Evolutionary conservation across 2,888 invertebrate genomes (phyloP).

Genomic region (Amiota communis): DNA sequence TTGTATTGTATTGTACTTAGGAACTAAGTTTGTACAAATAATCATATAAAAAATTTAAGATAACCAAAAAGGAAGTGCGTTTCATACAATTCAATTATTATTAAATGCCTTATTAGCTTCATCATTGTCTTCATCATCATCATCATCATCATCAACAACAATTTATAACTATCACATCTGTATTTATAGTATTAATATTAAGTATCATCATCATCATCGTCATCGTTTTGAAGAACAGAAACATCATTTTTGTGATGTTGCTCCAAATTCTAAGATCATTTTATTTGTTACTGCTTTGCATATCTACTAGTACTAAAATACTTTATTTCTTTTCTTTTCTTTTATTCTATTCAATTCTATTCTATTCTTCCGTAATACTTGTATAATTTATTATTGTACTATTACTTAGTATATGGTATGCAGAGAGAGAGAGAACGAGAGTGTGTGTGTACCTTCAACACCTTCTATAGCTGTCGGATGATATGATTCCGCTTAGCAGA

Average conservation of each 20-base stretch:
- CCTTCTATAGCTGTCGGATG: not conserved
- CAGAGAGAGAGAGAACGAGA: too few species aligned
- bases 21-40: not conserved
- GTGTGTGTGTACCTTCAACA: not conserved
- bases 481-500: not conserved
- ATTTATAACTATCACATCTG: not conserved
- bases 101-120: conserved; percentile 36
- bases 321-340: not conserved
- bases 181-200: too few species aligned
- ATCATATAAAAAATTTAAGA: not conserved
- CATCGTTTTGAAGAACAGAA: not conserved
- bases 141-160: not conserved
- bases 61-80: conserved; percentile 50
- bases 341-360: not conserved
- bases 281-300: too few species aligned
- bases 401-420: too few species aligned
- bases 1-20: not conserved
- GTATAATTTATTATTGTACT: too few species aligned
- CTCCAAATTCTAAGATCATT: too few species aligned
- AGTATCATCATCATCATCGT: conserved; percentile 14
- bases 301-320: not conserved
- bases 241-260: not conserved
- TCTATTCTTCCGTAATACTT: not conserved
- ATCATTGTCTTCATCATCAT: conserved; percentile 19
- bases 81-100: conserved; percentile 61